Evolutionary conservation across 2,888 invertebrate species (phyloP).

Genomic region (Pristionchus entomophagus): DNA sequence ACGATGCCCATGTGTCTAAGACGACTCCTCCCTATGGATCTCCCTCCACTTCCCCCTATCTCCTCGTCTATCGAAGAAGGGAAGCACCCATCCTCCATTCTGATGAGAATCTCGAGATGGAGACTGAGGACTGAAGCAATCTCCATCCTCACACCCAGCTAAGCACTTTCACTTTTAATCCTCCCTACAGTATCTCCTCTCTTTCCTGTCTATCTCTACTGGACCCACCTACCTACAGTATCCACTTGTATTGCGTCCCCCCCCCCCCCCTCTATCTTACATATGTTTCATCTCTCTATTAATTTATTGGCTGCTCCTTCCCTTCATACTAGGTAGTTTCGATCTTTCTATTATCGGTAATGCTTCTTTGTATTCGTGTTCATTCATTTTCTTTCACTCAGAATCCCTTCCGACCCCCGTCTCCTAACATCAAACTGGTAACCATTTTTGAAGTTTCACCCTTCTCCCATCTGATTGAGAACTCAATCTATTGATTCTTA

Average conservation of each 20-base stretch:
- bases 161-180: background rate
- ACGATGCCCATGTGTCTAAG: slow-evolving; percentile 60
- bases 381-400: slow-evolving; percentile 7
- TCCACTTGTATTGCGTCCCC: background rate
- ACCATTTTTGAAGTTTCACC: background rate
- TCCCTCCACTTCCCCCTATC: slow-evolving; percentile 65
- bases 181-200: background rate
- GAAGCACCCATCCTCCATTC: slow-evolving; percentile 27
- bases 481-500: background rate
- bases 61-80: slow-evolving; percentile 63
- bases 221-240: background rate
- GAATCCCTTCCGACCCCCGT: background rate
- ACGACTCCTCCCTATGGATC: slow-evolving; percentile 53
- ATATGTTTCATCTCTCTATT: slow-evolving; percentile 21
- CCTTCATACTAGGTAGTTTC: slow-evolving; percentile 15
- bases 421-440: background rate
- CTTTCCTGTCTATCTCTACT: background rate
- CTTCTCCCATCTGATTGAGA: background rate
- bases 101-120: slow-evolving; percentile 59
- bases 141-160: background rate
- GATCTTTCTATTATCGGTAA: slow-evolving; percentile 2
- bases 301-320: background rate
- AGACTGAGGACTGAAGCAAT: slow-evolving; percentile 56
- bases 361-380: background rate
- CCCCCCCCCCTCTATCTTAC: background rate